Percentiles rank a stretch among this genome's conserved stretches.
phyloP scores from a whole-genome alignment of 2,797 vertebrate genomes.

The Sphaeramia orbicularis region DNA sequence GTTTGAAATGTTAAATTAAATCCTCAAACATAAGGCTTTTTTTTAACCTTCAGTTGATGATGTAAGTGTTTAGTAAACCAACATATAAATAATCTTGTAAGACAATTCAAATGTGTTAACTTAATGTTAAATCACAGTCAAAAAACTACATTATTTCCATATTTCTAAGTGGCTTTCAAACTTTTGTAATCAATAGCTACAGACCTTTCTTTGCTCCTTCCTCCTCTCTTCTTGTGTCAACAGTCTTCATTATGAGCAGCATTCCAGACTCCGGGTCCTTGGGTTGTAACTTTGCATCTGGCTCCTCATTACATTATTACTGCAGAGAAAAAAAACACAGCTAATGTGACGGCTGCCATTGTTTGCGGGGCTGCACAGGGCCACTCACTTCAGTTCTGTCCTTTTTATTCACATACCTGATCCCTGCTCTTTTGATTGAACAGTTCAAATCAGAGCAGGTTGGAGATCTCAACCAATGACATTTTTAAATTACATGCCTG shows the following conservation, averaged over 20 bases:
- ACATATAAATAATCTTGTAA: too few species aligned
- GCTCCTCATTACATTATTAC: conserved; percentile 41
- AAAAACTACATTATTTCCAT: neutral
- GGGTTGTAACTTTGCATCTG: conserved; percentile 17
- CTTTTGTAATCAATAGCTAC: neutral
- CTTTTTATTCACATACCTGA: conserved; percentile 14
- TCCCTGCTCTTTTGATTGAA: conserved; percentile 19
- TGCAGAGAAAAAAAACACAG: conserved; percentile 15
- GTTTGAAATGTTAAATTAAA: too few species aligned
- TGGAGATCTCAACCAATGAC: neutral
- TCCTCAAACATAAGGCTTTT: too few species aligned
- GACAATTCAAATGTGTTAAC: too few species aligned
- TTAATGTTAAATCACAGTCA: too few species aligned
- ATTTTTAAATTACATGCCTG: neutral
- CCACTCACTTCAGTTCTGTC: neutral
- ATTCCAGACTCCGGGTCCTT: conserved; percentile 50
- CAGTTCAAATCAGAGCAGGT: conserved; percentile 7
- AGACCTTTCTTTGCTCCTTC: neutral
- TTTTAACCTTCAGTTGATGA: too few species aligned
- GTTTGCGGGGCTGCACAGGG: conserved; percentile 24
- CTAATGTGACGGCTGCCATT: conserved; percentile 51
- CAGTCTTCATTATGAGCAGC: conserved; percentile 57
- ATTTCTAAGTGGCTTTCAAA: neutral
- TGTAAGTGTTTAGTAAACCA: too few species aligned
- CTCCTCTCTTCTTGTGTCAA: conserved; percentile 34